phyloP scores from a whole-genome alignment of 2,113 vertebrate genomes.

The Percopsis transmontana region DNA sequence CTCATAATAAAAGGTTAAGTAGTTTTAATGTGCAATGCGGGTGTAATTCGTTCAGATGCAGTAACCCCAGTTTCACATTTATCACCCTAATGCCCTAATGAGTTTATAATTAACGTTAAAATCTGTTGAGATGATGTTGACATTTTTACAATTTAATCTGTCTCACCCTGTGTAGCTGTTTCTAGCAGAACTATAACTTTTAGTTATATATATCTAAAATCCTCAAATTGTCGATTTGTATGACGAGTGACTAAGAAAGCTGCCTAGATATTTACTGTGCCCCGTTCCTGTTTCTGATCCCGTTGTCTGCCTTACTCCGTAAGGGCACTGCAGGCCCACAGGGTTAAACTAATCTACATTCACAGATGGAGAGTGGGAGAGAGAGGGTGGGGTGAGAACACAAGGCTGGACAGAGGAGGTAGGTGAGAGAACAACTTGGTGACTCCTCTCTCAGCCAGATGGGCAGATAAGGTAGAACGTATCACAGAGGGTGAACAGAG shows the following conservation, averaged over 20 bases:
- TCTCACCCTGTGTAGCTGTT: too few relatives aligned
- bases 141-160: too few relatives aligned
- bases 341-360: conserved; percentile 31
- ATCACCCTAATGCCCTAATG: too few relatives aligned
- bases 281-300: conserved; percentile 14
- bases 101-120: too few relatives aligned
- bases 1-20: too few relatives aligned
- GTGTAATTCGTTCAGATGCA: too few relatives aligned
- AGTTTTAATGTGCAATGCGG: too few relatives aligned
- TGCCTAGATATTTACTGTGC: conserved; percentile 41
- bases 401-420: conserved; percentile 11
- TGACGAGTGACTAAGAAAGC: conserved; percentile 37
- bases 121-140: too few relatives aligned
- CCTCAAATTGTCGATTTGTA: conserved; percentile 30
- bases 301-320: conserved; percentile 17
- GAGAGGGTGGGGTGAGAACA: neutral
- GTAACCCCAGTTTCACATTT: too few relatives aligned
- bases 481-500: conserved; percentile 2
- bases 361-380: conserved; percentile 19
- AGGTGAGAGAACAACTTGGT: conserved; percentile 31
- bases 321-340: conserved; percentile 5
- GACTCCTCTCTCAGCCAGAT: neutral
- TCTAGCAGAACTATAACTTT: too few relatives aligned
- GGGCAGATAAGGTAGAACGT: neutral
- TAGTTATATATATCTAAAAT: neutral